phyloP scores from a whole-genome alignment of 1,140 invertebrate genomes.

The Littorina saxatilis region DNA sequence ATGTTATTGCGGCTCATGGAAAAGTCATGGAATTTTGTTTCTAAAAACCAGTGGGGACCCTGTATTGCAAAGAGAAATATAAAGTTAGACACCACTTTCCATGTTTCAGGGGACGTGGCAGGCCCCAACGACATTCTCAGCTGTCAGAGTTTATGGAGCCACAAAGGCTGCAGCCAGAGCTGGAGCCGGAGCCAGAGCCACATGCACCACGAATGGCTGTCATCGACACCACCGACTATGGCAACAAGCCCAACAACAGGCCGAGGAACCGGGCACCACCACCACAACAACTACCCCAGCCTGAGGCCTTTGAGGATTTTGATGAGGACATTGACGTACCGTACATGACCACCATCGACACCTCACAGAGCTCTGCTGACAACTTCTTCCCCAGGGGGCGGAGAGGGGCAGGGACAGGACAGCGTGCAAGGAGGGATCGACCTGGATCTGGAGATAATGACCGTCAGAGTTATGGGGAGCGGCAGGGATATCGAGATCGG shows the following conservation, averaged over 20 bases:
- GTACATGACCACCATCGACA: conserved; percentile 36
- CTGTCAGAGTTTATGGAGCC: conserved; percentile 48
- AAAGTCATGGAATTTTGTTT: no score
- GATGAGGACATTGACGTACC: conserved; percentile 35
- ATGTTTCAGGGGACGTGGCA: conserved; percentile 41
- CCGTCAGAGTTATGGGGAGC: background rate
- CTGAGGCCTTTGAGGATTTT: conserved; percentile 26
- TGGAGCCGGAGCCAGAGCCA: background rate
- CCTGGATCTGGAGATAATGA: background rate
- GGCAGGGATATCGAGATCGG: background rate
- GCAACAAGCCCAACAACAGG: background rate
- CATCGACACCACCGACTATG: conserved; percentile 38
- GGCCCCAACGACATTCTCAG: conserved; percentile 35
- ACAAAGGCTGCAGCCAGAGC: background rate
- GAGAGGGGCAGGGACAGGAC: conserved; percentile 4
- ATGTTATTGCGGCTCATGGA: no score
- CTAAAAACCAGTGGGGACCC: no score
- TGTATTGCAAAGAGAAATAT: no score
- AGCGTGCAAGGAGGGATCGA: background rate
- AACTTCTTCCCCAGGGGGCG: background rate
- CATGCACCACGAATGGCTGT: conserved; percentile 40
- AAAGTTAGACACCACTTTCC: no score
- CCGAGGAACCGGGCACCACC: background rate
- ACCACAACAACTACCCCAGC: background rate
- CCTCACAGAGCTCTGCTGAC: conserved; percentile 33